phyloP scores from a whole-genome alignment of 2,888 invertebrate species.

The Troides aeacus region DNA sequence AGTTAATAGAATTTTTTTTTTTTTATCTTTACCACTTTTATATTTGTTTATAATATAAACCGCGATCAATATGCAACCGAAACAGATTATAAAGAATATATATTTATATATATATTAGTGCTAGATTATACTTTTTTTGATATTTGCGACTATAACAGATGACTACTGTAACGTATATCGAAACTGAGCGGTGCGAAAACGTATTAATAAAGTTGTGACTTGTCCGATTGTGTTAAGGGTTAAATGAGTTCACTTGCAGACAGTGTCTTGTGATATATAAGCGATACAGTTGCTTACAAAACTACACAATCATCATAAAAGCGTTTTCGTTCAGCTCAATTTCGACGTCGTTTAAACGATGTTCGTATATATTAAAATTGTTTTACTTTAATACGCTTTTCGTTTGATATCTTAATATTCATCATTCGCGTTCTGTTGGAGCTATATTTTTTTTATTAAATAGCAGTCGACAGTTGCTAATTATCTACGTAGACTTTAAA shows the following conservation, averaged over 20 bases:
- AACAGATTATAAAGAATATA: not conserved
- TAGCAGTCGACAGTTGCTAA: not conserved
- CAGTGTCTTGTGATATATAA: too few species aligned
- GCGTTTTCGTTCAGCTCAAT: not conserved
- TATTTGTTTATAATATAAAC: not conserved
- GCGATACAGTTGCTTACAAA: too few species aligned
- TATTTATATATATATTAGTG: too few species aligned
- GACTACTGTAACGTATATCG: too few species aligned
- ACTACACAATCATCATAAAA: too few species aligned
- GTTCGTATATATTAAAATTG: not conserved
- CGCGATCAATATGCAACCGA: not conserved
- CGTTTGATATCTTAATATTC: not conserved
- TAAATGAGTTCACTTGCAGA: not conserved
- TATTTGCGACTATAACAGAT: too few species aligned
- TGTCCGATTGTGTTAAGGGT: not conserved
- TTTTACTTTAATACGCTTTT: not conserved
- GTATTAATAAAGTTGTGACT: not conserved
- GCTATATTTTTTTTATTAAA: not conserved
- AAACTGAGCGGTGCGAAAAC: not conserved
- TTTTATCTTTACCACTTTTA: not conserved
- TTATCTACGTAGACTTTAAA: not conserved
- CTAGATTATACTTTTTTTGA: too few species aligned
- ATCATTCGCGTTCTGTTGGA: not conserved
- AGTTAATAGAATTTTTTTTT: not conserved
- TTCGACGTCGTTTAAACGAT: not conserved